Conservation (phyloP, 2,113 vertebrate species). For the Zonotrichia leucophrys region DNA sequence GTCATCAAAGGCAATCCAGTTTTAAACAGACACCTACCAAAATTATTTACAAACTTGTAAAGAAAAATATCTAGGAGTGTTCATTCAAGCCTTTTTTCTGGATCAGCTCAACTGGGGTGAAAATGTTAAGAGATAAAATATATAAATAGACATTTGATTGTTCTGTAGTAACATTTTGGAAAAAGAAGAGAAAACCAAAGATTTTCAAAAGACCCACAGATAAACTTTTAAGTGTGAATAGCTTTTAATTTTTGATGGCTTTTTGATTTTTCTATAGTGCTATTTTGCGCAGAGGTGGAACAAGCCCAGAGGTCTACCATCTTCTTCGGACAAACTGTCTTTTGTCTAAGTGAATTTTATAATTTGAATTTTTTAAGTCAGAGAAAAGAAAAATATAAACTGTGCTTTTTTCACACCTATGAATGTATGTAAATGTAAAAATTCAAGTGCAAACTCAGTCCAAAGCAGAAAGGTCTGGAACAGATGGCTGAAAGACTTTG, state of each 20-base stretch:
- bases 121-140: background rate
- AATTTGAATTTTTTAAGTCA: background rate
- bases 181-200: background rate
- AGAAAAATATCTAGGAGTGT: background rate
- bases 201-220: background rate
- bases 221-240: background rate
- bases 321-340: background rate
- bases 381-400: background rate
- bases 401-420: background rate
- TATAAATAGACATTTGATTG: background rate
- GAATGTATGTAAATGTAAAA: conserved; percentile 5
- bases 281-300: background rate
- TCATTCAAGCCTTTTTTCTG: background rate
- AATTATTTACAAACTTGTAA: background rate
- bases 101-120: background rate
- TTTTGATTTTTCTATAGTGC: background rate
- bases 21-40: background rate
- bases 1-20: background rate
- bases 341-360: background rate
- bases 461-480: conserved; percentile 23
- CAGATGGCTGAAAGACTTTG: conserved; percentile 29
- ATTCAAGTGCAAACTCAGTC: background rate
- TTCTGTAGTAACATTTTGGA: background rate
- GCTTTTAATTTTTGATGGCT: background rate
- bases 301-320: background rate